phyloP scores from a whole-genome alignment of 2,888 invertebrate species.

The Frankliniella intonsa region DNA sequence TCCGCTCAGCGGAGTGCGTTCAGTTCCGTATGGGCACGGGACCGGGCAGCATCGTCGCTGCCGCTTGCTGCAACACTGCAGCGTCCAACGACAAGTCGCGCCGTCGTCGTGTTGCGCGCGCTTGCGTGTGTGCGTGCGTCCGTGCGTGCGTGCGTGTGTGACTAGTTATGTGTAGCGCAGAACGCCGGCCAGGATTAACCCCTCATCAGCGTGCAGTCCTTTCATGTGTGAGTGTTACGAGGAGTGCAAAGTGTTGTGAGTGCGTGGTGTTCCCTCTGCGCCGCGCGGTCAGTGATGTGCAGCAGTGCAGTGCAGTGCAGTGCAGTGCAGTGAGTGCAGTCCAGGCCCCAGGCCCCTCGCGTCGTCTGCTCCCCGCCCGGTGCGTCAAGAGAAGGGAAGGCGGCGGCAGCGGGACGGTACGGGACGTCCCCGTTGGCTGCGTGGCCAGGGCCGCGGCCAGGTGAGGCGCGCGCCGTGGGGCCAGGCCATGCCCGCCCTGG shows the following conservation, averaged over 20 bases:
- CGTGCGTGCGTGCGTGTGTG: too few relatives aligned
- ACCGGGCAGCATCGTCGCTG: conserved; percentile 7
- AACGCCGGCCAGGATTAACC: conserved; percentile 5
- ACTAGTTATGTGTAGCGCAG: background rate
- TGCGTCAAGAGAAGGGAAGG: too few relatives aligned
- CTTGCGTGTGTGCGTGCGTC: background rate
- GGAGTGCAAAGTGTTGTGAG: background rate
- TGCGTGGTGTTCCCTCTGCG: too few relatives aligned
- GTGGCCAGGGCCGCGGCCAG: too few relatives aligned
- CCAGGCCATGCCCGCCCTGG: too few relatives aligned
- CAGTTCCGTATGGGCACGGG: conserved; percentile 23
- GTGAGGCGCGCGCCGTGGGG: too few relatives aligned
- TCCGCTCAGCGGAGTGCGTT: background rate
- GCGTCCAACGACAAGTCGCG: background rate
- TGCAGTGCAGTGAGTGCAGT: background rate
- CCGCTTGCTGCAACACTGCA: background rate
- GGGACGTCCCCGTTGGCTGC: too few relatives aligned
- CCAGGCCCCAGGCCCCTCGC: too few relatives aligned
- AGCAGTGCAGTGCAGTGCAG: too few relatives aligned
- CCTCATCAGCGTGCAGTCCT: conserved; percentile 3
- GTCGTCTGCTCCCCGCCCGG: too few relatives aligned
- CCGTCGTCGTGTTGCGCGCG: background rate
- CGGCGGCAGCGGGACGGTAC: too few relatives aligned
- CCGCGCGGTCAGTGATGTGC: too few relatives aligned
- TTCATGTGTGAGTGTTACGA: conserved; percentile 15